Evolutionary conservation across 2,113 vertebrate genomes (phyloP).

Genomic region (Myotis yumanensis): DNA sequence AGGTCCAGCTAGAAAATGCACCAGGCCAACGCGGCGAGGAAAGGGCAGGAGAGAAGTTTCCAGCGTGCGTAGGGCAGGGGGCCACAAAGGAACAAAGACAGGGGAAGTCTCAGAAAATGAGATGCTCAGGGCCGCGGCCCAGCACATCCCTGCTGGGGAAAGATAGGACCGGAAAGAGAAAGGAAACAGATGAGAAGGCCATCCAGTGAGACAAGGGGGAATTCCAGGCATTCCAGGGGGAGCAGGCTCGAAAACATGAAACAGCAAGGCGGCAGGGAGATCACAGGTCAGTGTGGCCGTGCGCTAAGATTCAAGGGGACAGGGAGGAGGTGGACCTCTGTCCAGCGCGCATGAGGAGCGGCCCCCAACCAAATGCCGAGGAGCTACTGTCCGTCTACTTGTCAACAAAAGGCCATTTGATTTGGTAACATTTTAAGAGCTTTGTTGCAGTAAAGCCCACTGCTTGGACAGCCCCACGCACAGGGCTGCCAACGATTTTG

Average conservation of each 20-base stretch:
- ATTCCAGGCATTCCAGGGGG: constrained; percentile 12
- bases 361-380: neutral
- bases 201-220: neutral
- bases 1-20: neutral
- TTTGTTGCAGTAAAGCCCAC: neutral
- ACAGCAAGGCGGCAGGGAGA: neutral
- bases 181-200: constrained; percentile 60
- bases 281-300: fast-evolving
- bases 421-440: neutral
- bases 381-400: neutral
- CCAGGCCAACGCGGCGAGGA: fast-evolving
- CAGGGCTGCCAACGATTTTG: neutral
- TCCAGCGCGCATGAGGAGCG: neutral
- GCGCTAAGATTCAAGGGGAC: neutral
- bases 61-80: neutral
- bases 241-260: neutral
- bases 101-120: neutral
- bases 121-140: neutral
- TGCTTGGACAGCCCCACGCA: neutral
- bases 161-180: constrained; percentile 49
- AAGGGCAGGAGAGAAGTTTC: neutral
- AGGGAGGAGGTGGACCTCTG: neutral
- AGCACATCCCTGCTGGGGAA: constrained; percentile 1
- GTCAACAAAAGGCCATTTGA: neutral
- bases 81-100: constrained; percentile 19